phyloP scores from a whole-genome alignment of 2,888 invertebrate genomes.

The Vesta saturnalis region DNA sequence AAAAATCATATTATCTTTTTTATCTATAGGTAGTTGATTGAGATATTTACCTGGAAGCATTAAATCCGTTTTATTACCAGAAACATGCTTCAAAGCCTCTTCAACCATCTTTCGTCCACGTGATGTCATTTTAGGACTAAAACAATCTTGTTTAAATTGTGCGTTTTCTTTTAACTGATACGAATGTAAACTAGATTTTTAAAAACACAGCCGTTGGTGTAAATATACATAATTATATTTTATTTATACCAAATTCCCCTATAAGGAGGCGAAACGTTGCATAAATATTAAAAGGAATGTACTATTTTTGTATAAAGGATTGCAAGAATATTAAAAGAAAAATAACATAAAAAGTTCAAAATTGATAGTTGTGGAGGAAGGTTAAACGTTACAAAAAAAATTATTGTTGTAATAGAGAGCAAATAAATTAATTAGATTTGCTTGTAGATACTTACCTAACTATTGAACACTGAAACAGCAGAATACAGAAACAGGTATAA shows the following conservation, averaged over 20 bases:
- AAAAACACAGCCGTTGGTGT: background rate
- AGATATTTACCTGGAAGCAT: no score
- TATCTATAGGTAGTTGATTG: no score
- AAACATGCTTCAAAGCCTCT: background rate
- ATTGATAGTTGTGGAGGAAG: background rate
- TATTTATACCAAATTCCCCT: background rate
- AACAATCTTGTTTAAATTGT: background rate
- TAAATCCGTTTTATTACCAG: no score
- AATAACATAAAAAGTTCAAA: background rate
- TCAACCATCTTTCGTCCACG: no score
- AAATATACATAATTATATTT: background rate
- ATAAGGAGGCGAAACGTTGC: no score
- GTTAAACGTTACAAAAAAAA: background rate
- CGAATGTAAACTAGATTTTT: background rate
- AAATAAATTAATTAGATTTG: no score
- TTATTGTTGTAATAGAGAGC: background rate
- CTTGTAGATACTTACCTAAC: no score
- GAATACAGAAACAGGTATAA: no score
- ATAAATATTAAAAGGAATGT: background rate
- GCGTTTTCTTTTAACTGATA: background rate
- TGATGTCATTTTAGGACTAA: no score
- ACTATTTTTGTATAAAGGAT: background rate
- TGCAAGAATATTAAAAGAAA: background rate
- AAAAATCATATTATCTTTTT: background rate
- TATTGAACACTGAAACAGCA: no score